Percentiles rank a stretch among this genome's conserved stretches.
Evolutionary conservation across 2,888 invertebrate genomes (phyloP).

Genomic region (Crossocerus cetratus): DNA sequence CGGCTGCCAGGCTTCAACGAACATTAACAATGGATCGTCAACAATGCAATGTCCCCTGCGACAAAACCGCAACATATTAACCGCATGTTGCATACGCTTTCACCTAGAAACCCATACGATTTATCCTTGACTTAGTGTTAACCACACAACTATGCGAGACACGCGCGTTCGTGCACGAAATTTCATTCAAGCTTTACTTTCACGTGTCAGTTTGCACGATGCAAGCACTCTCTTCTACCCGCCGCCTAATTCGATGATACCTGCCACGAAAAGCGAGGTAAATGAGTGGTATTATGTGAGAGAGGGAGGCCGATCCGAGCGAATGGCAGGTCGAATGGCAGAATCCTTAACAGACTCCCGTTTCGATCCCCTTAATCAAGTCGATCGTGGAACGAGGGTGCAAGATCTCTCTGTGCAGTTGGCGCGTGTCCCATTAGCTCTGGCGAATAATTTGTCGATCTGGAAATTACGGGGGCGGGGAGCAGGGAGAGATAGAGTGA

Average conservation of each 20-base stretch:
- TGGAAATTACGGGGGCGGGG: constrained; percentile 39
- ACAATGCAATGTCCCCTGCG: not conserved
- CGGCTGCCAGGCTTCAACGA: constrained; percentile 31
- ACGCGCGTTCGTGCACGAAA: no score
- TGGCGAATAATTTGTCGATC: constrained; percentile 52
- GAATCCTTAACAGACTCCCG: constrained; percentile 7
- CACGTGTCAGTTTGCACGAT: no score
- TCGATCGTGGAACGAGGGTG: constrained; percentile 20
- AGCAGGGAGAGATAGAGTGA: no score
- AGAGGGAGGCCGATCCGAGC: not conserved
- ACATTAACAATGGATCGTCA: constrained; percentile 18
- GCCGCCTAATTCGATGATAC: no score
- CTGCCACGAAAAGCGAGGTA: no score
- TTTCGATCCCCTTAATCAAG: constrained; percentile 50
- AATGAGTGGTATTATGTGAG: no score
- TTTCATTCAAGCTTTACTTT: no score
- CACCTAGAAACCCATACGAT: no score
- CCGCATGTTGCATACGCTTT: no score
- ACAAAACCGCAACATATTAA: not conserved
- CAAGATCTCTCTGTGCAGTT: constrained; percentile 30
- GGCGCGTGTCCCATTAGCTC: constrained; percentile 49
- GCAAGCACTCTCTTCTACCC: no score
- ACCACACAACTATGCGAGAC: no score
- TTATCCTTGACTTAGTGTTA: no score
- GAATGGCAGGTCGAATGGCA: not conserved